Conservation (phyloP, 2,797 vertebrate genomes). For the Xenentodon cancila region DNA sequence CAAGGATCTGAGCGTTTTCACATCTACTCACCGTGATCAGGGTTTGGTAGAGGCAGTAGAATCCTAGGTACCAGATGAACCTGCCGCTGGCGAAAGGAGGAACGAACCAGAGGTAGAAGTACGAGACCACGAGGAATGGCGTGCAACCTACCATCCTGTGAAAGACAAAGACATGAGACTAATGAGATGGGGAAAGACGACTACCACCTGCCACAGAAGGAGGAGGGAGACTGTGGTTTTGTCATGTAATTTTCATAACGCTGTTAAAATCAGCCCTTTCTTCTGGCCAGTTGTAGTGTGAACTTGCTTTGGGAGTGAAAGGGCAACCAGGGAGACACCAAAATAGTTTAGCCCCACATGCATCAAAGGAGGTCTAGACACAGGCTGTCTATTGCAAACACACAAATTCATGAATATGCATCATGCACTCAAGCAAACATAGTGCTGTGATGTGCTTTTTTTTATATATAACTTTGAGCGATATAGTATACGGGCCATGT, state of each 20-base stretch:
- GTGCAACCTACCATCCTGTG: conserved; percentile 92
- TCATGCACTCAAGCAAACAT: conserved; percentile 16
- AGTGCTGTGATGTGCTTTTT: conserved; percentile 31
- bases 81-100: conserved; percentile 86
- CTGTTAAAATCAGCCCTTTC: conserved; percentile 40
- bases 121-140: conserved; percentile 89
- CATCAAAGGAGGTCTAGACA: conserved; percentile 18
- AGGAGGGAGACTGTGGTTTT: conserved; percentile 19
- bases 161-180: neutral
- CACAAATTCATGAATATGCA: conserved; percentile 30
- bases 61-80: conserved; percentile 90
- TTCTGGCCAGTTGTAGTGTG: conserved; percentile 50
- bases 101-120: conserved; percentile 96
- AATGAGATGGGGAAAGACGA: neutral
- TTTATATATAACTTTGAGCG: conserved; percentile 45
- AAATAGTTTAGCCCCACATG: conserved; percentile 39
- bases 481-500: conserved; percentile 46
- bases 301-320: conserved; percentile 33
- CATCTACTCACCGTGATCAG: conserved; percentile 90
- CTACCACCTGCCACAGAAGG: conserved; percentile 1
- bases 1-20: neutral
- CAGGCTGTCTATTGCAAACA: conserved; percentile 2
- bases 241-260: conserved; percentile 22
- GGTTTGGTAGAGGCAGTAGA: conserved; percentile 95
- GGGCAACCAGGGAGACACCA: conserved; percentile 32